Percentiles rank a stretch among this genome's conserved stretches.
phyloP scores from a whole-genome alignment of 1,140 invertebrate species.

The Diabrotica virgifera region DNA sequence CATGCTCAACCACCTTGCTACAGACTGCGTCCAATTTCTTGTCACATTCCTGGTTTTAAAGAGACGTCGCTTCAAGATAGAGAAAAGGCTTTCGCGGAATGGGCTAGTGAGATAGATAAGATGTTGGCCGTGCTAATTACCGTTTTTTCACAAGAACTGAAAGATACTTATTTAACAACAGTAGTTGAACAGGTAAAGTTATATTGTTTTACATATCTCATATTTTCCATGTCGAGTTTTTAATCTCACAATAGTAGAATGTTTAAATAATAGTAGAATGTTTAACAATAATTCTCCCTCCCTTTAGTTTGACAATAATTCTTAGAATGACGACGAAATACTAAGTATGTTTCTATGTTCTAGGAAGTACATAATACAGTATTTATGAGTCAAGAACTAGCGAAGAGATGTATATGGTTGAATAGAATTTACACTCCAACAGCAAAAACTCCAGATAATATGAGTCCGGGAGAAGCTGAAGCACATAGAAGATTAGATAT shows the following conservation, averaged over 20 bases:
- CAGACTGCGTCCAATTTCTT: slow-evolving; percentile 60
- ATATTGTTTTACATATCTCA: too few species aligned
- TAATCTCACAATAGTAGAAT: too few species aligned
- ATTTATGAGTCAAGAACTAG: slow-evolving; percentile 70
- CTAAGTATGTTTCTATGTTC: slow-evolving; percentile 5
- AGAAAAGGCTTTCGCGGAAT: slow-evolving; percentile 54
- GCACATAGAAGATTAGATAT: slow-evolving; percentile 64
- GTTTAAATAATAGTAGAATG: too few species aligned
- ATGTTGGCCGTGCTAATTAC: slow-evolving; percentile 65
- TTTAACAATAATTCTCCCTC: too few species aligned
- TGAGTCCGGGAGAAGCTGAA: slow-evolving; percentile 56
- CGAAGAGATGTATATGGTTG: slow-evolving; percentile 72
- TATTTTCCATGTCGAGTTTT: too few species aligned
- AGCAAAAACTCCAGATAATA: slow-evolving; percentile 50
- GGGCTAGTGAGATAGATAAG: slow-evolving; percentile 60
- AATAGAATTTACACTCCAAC: slow-evolving; percentile 55
- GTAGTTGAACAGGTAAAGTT: slow-evolving; percentile 77
- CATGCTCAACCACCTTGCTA: slow-evolving; percentile 72
- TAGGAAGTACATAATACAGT: slow-evolving; percentile 76
- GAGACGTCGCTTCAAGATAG: slow-evolving; percentile 48
- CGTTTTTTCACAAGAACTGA: slow-evolving; percentile 67
- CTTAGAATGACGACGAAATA: too few species aligned
- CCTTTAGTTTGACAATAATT: too few species aligned
- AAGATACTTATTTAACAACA: slow-evolving; percentile 75
- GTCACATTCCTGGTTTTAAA: slow-evolving; percentile 55